Percentiles rank a stretch among this genome's conserved stretches.
Conservation (phyloP, 2,888 invertebrate species). For the Drosophila longiperda region DNA sequence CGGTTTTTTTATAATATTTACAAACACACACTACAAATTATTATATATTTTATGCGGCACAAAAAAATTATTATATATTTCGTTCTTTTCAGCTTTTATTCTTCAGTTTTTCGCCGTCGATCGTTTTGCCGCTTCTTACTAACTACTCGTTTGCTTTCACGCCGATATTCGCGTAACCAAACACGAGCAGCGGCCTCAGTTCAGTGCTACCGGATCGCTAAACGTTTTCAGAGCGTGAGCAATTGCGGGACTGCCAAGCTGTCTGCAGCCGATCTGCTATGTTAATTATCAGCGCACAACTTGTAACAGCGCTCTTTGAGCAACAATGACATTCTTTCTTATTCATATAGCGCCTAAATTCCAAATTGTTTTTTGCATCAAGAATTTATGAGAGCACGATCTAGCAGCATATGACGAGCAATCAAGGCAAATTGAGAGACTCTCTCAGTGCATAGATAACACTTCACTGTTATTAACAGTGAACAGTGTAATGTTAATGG, state of each 20-base stretch:
- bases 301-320: constrained; percentile 34
- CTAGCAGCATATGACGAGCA: background rate
- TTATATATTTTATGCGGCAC: constrained; percentile 32
- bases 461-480: constrained; percentile 24
- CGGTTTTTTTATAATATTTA: constrained; percentile 48
- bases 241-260: constrained; percentile 41
- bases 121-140: constrained; percentile 57
- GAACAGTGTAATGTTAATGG: constrained; percentile 16
- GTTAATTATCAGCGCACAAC: constrained; percentile 31
- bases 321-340: background rate
- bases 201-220: constrained; percentile 58
- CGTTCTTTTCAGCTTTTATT: constrained; percentile 33
- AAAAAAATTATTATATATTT: constrained; percentile 25
- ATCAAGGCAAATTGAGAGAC: background rate
- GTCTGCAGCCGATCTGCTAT: constrained; percentile 8
- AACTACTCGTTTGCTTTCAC: constrained; percentile 54
- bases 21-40: constrained; percentile 36
- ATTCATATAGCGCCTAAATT: no score
- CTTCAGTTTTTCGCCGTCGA: constrained; percentile 40
- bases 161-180: constrained; percentile 68
- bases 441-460: constrained; percentile 5
- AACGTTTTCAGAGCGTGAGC: constrained; percentile 21
- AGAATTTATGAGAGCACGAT: background rate
- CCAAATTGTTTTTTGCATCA: background rate
- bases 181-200: constrained; percentile 44